phyloP scores from a whole-genome alignment of 1,140 invertebrate species.

The Nomia melanderi region DNA sequence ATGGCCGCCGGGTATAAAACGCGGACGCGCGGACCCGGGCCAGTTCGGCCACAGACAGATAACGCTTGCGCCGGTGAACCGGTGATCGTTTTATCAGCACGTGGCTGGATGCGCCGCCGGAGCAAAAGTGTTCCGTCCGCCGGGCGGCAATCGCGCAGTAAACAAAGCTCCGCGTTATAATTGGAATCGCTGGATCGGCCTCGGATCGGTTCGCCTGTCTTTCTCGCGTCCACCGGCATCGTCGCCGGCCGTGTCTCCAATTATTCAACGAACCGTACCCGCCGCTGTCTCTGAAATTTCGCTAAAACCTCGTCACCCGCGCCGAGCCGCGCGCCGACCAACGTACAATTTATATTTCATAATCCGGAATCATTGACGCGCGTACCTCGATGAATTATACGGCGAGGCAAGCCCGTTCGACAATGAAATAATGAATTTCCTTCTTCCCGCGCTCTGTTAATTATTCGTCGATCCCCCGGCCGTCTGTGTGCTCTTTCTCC shows the following conservation, averaged over 20 bases:
- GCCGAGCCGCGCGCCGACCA: too few relatives aligned
- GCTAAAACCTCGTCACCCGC: too few relatives aligned
- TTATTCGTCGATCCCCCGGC: too few relatives aligned
- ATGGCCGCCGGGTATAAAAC: conserved; percentile 6
- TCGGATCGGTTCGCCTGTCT: background rate
- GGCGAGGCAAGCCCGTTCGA: too few relatives aligned
- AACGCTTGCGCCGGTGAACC: conserved; percentile 15
- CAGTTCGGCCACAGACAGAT: conserved; percentile 6
- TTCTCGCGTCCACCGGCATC: background rate
- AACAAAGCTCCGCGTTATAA: conserved; percentile 55
- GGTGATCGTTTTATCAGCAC: conserved; percentile 51
- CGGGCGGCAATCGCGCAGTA: conserved; percentile 35
- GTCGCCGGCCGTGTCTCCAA: background rate
- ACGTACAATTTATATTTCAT: too few relatives aligned
- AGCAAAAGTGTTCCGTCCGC: conserved; percentile 25
- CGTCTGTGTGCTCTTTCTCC: too few relatives aligned
- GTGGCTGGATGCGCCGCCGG: conserved; percentile 20
- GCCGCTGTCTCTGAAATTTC: too few relatives aligned
- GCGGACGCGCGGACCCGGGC: background rate
- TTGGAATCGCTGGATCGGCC: conserved; percentile 40
- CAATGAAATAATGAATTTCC: too few relatives aligned
- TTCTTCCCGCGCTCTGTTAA: too few relatives aligned
- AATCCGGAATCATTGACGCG: too few relatives aligned
- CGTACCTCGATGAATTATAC: too few relatives aligned
- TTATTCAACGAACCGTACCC: background rate